Percentiles rank a stretch among this genome's conserved stretches.
phyloP scores from a whole-genome alignment of 2,113 vertebrate species.

The Hyaena hyaena region DNA sequence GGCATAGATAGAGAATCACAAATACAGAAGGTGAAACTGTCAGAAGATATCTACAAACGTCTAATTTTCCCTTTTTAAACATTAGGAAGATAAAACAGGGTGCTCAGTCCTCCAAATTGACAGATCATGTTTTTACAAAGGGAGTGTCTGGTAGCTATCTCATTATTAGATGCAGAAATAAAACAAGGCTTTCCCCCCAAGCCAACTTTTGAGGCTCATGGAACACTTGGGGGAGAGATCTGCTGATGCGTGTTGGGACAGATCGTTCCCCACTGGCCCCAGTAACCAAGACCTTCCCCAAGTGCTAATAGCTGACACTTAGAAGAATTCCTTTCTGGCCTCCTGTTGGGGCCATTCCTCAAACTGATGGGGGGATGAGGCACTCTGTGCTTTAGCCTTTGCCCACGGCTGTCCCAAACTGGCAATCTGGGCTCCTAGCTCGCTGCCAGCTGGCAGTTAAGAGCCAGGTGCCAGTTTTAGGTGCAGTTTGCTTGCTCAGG shows the following conservation, averaged over 20 bases:
- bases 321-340: neutral
- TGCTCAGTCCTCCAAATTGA: neutral
- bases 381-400: neutral
- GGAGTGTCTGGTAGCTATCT: neutral
- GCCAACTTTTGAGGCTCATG: neutral
- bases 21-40: conserved; percentile 39
- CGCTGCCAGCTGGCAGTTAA: neutral
- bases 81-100: neutral
- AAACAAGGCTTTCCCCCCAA: neutral
- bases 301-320: neutral
- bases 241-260: neutral
- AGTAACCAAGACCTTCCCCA: neutral
- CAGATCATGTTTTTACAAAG: neutral
- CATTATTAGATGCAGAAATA: neutral
- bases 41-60: neutral
- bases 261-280: neutral
- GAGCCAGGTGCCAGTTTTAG: neutral
- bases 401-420: neutral
- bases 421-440: neutral
- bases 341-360: neutral
- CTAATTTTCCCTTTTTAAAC: neutral
- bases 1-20: neutral
- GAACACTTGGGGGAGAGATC: neutral
- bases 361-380: neutral
- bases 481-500: neutral